These are phyloP conservation scores for Turdus rufiventris DNA, from an alignment of 2,113 vertebrate genomes.

Conservation along the genomic window DNA sequence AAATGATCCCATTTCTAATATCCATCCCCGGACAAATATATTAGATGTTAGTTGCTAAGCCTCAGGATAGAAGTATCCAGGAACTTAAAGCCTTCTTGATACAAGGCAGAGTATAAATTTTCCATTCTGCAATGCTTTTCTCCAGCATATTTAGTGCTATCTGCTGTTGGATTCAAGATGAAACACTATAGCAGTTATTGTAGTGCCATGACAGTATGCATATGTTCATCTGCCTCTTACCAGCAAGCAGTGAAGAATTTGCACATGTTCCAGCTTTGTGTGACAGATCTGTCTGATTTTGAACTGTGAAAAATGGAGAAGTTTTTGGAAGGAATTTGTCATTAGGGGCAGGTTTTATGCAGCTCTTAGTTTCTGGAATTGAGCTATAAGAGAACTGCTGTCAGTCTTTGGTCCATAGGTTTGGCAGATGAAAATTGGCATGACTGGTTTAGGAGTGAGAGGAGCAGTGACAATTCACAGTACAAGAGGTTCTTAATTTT, in stretches of 20 bases:
- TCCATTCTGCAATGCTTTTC: background rate
- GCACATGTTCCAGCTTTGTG: background rate
- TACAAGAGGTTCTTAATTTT: background rate
- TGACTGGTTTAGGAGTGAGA: background rate
- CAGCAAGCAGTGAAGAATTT: background rate
- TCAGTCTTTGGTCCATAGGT: background rate
- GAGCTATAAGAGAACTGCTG: background rate
- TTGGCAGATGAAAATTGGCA: background rate
- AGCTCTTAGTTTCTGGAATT: background rate
- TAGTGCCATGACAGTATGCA: background rate
- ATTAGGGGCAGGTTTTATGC: background rate
- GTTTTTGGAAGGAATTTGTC: background rate
- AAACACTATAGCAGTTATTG: background rate
- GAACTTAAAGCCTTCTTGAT: background rate
- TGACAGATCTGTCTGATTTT: background rate
- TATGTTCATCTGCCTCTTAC: background rate
- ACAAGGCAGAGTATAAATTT: background rate
- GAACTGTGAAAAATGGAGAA: background rate
- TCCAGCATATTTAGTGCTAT: background rate
- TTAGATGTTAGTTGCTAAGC: background rate
- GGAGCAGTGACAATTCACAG: background rate
- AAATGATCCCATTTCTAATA: background rate
- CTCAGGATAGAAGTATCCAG: background rate
- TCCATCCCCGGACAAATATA: background rate
- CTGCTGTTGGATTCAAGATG: background rate